These are phyloP conservation scores for Uropetala carovei DNA, from an alignment of 2,888 invertebrate species.

Conservation along the genomic window DNA sequence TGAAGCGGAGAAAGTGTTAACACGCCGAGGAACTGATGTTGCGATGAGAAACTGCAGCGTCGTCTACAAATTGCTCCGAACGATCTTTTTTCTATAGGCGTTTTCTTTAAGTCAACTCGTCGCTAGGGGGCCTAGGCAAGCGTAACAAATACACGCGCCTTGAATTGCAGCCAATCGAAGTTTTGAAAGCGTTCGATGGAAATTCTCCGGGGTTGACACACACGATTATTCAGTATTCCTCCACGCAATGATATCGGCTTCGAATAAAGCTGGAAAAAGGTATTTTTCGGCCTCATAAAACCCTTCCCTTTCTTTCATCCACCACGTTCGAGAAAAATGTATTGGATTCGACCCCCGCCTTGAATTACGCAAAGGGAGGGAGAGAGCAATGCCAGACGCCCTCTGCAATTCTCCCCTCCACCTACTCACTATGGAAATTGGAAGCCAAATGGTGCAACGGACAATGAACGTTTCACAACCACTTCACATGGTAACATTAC, in stretches of 20 bases:
- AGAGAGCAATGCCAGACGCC: background rate
- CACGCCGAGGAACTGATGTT: no score
- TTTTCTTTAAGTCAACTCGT: background rate
- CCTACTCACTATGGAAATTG: background rate
- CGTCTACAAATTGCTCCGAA: no score
- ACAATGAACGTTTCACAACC: conserved; percentile 9
- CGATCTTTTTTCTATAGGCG: no score
- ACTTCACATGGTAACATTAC: background rate
- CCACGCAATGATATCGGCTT: background rate
- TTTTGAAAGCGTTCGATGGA: background rate
- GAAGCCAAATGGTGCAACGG: background rate
- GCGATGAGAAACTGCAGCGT: no score
- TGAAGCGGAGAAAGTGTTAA: no score
- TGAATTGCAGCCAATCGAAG: background rate
- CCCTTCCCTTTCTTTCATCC: background rate
- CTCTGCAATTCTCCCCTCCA: background rate
- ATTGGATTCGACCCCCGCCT: conserved; percentile 1
- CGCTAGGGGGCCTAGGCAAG: background rate
- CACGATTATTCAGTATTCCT: background rate
- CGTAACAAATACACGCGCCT: background rate
- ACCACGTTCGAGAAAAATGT: background rate
- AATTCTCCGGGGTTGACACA: background rate
- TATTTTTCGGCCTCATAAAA: background rate
- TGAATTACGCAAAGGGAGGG: background rate
- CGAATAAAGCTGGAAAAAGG: background rate